A percentile compares a stretch with the other conserved stretches of the same genome.
Conservation (phyloP, 2,113 vertebrate species). For the Prolemur simus region DNA sequence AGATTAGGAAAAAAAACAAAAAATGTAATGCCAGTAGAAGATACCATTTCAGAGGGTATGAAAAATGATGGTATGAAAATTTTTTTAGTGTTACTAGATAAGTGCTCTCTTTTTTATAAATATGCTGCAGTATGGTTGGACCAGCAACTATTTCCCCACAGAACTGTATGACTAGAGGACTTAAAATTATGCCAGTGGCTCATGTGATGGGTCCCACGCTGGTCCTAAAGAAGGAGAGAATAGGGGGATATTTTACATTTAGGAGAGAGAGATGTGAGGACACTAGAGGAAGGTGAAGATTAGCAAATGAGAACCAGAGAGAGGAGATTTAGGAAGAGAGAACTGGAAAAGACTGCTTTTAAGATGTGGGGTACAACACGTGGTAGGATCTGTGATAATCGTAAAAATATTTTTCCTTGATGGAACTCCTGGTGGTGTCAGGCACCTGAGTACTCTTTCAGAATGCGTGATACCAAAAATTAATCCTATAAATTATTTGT, state of each 20-base stretch:
- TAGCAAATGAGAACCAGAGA: background rate
- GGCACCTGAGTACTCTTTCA: background rate
- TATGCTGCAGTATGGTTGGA: background rate
- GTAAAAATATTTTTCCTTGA: background rate
- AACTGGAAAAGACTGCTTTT: background rate
- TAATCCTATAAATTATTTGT: background rate
- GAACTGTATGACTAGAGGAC: background rate
- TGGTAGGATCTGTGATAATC: background rate
- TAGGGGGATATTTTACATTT: background rate
- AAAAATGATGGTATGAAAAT: background rate
- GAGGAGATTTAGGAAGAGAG: background rate
- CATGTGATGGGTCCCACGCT: background rate
- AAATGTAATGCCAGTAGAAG: background rate
- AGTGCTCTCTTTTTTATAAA: slow-evolving; percentile 1
- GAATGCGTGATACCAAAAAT: background rate
- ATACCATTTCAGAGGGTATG: background rate
- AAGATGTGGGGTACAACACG: background rate
- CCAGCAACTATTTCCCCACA: background rate
- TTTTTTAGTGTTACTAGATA: background rate
- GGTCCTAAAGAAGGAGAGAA: background rate
- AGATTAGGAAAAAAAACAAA: background rate
- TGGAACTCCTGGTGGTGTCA: background rate
- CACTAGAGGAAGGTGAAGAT: background rate
- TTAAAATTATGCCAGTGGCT: background rate
- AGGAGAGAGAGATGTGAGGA: background rate